Evolutionary conservation across 1,140 invertebrate genomes (phyloP).

Genomic region (Archegozetes longisetosus): DNA sequence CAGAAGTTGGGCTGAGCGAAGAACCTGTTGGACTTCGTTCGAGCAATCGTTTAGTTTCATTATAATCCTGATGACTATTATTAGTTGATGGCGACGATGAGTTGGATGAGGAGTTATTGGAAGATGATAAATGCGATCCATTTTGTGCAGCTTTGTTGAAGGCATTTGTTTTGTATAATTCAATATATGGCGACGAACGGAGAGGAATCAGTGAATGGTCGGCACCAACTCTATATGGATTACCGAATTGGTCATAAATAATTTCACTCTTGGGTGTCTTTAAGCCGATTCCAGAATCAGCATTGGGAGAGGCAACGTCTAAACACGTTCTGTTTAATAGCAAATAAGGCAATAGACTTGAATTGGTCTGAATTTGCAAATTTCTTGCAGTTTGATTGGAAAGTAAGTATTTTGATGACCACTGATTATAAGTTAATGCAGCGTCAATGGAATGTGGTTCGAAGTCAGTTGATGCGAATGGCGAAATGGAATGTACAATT

Average conservation of each 20-base stretch:
- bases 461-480: background rate
- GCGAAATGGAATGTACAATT: background rate
- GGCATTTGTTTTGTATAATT: background rate
- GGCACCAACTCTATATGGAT: background rate
- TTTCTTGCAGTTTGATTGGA: background rate
- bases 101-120: background rate
- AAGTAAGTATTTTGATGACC: background rate
- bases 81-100: background rate
- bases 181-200: background rate
- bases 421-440: background rate
- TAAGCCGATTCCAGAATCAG: background rate
- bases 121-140: background rate
- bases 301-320: background rate
- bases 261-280: background rate
- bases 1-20: background rate
- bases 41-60: background rate
- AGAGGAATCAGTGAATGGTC: background rate
- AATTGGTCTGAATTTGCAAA: background rate
- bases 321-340: background rate
- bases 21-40: background rate
- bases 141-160: too few species aligned
- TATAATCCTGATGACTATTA: background rate
- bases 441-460: background rate
- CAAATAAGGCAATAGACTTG: background rate
- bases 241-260: background rate